phyloP scores from a whole-genome alignment of 2,888 invertebrate species.

The Trichopria drosophilae region DNA sequence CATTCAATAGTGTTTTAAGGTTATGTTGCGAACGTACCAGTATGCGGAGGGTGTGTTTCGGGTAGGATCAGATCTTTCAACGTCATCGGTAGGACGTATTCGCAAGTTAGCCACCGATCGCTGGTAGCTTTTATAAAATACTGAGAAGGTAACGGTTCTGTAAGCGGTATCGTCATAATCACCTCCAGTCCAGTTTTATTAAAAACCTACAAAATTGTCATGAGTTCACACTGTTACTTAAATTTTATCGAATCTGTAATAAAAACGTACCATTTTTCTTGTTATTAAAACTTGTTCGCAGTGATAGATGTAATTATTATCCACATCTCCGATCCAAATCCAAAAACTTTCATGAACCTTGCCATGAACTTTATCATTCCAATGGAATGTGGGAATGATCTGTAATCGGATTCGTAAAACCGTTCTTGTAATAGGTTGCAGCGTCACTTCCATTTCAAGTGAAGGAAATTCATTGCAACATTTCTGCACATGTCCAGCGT shows the following conservation, averaged over 20 bases:
- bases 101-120: slow-evolving; percentile 78
- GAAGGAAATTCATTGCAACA: slow-evolving; percentile 85
- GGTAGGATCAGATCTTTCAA: slow-evolving; percentile 90
- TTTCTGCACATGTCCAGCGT: slow-evolving; percentile 76
- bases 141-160: slow-evolving; percentile 87
- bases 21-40: slow-evolving; percentile 71
- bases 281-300: slow-evolving; percentile 87
- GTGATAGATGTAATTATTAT: slow-evolving; percentile 92
- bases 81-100: slow-evolving; percentile 65
- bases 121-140: slow-evolving; percentile 87
- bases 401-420: slow-evolving; percentile 81
- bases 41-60: slow-evolving; percentile 88
- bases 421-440: slow-evolving; percentile 96
- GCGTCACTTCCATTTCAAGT: slow-evolving; percentile 77
- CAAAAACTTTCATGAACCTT: slow-evolving; percentile 89
- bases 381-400: slow-evolving; percentile 74
- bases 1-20: neutral
- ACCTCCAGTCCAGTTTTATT: slow-evolving; percentile 79
- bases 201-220: slow-evolving; percentile 45
- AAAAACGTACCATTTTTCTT: slow-evolving; percentile 69
- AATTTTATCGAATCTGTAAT: neutral
- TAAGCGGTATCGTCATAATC: slow-evolving; percentile 92
- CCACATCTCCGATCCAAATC: slow-evolving; percentile 98
- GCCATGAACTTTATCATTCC: slow-evolving; percentile 91
- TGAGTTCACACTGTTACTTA: neutral